These are phyloP conservation scores for Cataglyphis rosenhaueri DNA, from an alignment of 2,888 invertebrate species.

Conservation along the genomic window DNA sequence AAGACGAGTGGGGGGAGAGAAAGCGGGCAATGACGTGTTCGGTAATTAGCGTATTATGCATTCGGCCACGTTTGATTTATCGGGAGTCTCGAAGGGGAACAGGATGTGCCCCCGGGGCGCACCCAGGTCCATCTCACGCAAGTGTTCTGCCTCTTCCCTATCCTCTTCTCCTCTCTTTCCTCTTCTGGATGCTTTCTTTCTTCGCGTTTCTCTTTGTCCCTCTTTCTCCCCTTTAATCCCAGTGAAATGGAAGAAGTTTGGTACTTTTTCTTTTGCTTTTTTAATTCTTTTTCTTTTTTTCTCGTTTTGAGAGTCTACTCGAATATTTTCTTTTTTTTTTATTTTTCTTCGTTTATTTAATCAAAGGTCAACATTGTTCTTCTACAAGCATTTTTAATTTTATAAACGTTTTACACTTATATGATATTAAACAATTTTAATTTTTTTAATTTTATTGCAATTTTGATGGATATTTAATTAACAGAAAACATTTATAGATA, in stretches of 20 bases:
- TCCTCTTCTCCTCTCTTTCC: constrained; percentile 10
- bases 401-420: not conserved
- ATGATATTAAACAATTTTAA: not conserved
- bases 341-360: not conserved
- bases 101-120: constrained; percentile 77
- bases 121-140: constrained; percentile 74
- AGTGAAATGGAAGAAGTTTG: constrained; percentile 16
- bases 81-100: constrained; percentile 74
- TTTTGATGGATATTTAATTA: not conserved
- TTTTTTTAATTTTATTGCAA: not conserved
- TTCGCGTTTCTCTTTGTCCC: constrained; percentile 27
- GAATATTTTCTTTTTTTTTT: not conserved
- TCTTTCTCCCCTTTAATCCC: constrained; percentile 23
- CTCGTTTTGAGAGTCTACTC: constrained; percentile 41
- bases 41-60: constrained; percentile 78
- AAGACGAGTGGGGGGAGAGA: constrained; percentile 45
- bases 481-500: not conserved
- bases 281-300: constrained; percentile 23
- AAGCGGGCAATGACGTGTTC: constrained; percentile 73
- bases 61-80: constrained; percentile 79
- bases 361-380: constrained; percentile 12
- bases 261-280: not conserved
- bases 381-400: not conserved
- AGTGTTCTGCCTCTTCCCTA: constrained; percentile 56
- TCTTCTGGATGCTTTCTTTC: constrained; percentile 37